These are phyloP conservation scores for Pantherophis guttatus DNA, from an alignment of 2,113 vertebrate species.

Conservation along the genomic window DNA sequence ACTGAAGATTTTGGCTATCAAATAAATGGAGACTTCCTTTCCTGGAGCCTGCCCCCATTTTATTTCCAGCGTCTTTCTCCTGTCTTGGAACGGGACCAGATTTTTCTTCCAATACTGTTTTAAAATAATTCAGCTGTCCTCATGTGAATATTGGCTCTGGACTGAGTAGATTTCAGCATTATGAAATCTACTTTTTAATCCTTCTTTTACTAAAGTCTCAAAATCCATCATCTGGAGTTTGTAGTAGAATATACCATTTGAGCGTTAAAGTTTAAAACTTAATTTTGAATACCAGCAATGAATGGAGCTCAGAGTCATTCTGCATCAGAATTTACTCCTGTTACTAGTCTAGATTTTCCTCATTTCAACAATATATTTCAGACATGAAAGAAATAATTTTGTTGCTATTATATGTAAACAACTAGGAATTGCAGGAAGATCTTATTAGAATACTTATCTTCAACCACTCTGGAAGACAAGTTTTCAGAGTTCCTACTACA, in stretches of 20 bases:
- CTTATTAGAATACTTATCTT: neutral
- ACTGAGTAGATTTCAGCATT: neutral
- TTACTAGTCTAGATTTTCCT: neutral
- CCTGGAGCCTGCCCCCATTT: too few species aligned
- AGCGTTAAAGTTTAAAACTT: neutral
- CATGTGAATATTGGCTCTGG: neutral
- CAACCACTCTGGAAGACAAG: neutral
- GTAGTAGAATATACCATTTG: neutral
- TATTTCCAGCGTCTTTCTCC: too few species aligned
- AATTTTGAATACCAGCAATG: neutral
- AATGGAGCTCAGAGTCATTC: neutral
- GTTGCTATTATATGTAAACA: neutral
- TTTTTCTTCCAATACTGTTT: neutral
- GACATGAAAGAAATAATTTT: neutral
- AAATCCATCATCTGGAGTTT: neutral
- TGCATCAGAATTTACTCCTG: neutral
- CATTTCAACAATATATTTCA: neutral
- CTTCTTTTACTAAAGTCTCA: neutral
- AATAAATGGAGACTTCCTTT: too few species aligned
- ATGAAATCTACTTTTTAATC: neutral
- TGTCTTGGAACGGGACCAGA: too few species aligned
- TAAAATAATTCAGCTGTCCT: neutral
- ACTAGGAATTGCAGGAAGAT: neutral
- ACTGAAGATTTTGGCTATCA: too few species aligned
- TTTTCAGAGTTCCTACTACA: neutral